These are phyloP conservation scores for Bombylius major DNA, from an alignment of 2,888 invertebrate genomes.

Conservation along the genomic window DNA sequence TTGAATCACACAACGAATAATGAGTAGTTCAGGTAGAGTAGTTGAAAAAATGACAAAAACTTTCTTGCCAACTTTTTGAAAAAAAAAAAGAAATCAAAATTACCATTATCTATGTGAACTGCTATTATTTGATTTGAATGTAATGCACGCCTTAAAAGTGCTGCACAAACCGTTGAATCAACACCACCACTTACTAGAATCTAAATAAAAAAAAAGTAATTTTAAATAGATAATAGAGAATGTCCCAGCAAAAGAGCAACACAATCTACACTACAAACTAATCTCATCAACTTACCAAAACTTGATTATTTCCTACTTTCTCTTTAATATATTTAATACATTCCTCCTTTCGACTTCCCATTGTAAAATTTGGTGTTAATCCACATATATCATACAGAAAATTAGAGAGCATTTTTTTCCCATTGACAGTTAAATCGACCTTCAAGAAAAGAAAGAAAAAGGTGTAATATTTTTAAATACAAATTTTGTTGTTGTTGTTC, in stretches of 20 bases:
- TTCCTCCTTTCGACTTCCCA: slow-evolving; percentile 72
- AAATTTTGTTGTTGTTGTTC: neutral
- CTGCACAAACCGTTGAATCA: slow-evolving; percentile 99
- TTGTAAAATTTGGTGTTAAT: slow-evolving; percentile 74
- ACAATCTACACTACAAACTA: neutral
- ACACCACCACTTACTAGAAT: slow-evolving; percentile 94
- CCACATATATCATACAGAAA: slow-evolving; percentile 89
- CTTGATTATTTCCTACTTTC: slow-evolving; percentile 83
- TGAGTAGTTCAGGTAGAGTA: too few species aligned
- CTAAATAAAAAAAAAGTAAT: slow-evolving; percentile 36
- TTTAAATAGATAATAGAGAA: too few species aligned
- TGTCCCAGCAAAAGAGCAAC: neutral
- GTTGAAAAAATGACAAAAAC: too few species aligned
- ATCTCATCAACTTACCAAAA: slow-evolving; percentile 53
- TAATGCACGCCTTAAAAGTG: slow-evolving; percentile 81
- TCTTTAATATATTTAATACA: slow-evolving; percentile 88
- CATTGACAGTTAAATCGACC: slow-evolving; percentile 87
- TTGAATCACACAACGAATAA: too few species aligned
- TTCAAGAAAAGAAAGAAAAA: slow-evolving; percentile 22
- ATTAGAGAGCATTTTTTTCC: slow-evolving; percentile 83
- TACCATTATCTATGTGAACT: slow-evolving; percentile 94
- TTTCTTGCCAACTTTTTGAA: too few species aligned
- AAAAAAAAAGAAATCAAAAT: slow-evolving; percentile 1
- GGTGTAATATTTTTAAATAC: neutral
- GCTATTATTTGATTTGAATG: slow-evolving; percentile 86